These are phyloP conservation scores for Centropristis striata DNA, from an alignment of 2,113 vertebrate species.

Conservation along the genomic window DNA sequence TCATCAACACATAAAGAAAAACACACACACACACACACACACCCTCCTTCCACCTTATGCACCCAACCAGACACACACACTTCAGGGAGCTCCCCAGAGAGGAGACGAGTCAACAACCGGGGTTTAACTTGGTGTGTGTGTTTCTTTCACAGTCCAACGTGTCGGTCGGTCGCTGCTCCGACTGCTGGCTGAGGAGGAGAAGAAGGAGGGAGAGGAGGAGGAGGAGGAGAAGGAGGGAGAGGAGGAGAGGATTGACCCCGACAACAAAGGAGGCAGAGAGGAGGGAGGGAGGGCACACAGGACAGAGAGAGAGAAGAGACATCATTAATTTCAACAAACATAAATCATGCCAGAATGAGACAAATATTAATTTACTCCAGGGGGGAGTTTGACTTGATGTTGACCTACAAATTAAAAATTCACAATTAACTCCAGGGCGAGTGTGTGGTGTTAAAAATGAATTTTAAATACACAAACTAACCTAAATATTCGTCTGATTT, in stretches of 20 bases:
- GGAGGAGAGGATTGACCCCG: conserved; percentile 15
- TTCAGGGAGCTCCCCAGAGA: conserved; percentile 29
- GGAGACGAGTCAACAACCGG: not conserved
- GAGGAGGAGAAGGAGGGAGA: conserved; percentile 17
- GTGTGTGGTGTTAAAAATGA: not conserved
- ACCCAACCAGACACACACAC: conserved; percentile 34
- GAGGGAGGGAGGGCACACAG: not conserved
- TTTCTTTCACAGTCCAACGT: conserved; percentile 7
- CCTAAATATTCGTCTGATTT: not conserved
- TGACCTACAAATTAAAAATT: conserved; percentile 21
- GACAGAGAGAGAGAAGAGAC: conserved; percentile 5
- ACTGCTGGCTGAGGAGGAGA: conserved; percentile 21
- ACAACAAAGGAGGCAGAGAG: conserved; percentile 46
- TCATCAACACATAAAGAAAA: conserved; percentile 63
- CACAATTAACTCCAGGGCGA: conserved; percentile 13
- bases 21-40: conserved; percentile 16
- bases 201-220: not conserved
- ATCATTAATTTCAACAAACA: conserved; percentile 60
- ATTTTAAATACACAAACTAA: conserved; percentile 1
- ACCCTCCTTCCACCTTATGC: not conserved
- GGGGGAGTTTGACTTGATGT: not conserved
- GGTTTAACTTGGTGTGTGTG: conserved; percentile 6
- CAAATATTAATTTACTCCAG: conserved; percentile 34
- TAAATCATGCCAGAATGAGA: conserved; percentile 37
- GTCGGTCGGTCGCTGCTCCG: conserved; percentile 1